These are phyloP conservation scores for Stichopus chloronotus DNA, from an alignment of 35 echinoderm and acorn worm species.

Conservation along the genomic window DNA sequence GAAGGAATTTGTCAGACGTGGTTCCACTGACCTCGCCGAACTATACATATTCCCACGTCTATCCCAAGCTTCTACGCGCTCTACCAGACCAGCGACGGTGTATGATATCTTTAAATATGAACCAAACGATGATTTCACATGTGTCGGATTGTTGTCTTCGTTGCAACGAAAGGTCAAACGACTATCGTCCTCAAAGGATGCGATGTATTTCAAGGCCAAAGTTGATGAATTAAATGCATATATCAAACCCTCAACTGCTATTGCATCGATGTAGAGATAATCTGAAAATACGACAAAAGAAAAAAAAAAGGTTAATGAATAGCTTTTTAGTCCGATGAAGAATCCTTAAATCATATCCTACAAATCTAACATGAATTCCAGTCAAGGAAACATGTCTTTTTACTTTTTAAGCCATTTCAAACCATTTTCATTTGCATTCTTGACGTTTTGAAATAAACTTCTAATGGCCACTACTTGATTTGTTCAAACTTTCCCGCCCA, in stretches of 20 bases:
- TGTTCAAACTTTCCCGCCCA: too few relatives aligned
- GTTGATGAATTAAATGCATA: neutral
- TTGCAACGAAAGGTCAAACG: slow-evolving; percentile 18
- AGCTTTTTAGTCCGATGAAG: too few relatives aligned
- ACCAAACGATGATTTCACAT: slow-evolving; percentile 32
- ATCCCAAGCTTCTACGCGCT: neutral
- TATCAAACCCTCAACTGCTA: neutral
- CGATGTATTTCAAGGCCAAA: slow-evolving; percentile 15
- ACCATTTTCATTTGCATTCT: too few relatives aligned
- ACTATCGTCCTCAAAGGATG: neutral
- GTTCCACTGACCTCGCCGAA: slow-evolving; percentile 21
- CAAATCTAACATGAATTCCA: too few relatives aligned
- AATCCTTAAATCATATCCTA: too few relatives aligned
- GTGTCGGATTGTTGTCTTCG: neutral
- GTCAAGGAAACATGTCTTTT: too few relatives aligned
- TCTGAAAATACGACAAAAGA: too few relatives aligned
- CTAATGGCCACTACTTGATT: too few relatives aligned
- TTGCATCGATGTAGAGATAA: slow-evolving; percentile 23
- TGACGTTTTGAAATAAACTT: too few relatives aligned
- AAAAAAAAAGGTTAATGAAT: too few relatives aligned
- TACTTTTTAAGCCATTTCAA: too few relatives aligned
- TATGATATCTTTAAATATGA: neutral
- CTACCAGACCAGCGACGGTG: neutral
- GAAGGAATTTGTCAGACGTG: too few relatives aligned
- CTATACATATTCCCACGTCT: neutral